Conservation (phyloP, 2,888 invertebrate species). For the Trichogramma evanescens region DNA sequence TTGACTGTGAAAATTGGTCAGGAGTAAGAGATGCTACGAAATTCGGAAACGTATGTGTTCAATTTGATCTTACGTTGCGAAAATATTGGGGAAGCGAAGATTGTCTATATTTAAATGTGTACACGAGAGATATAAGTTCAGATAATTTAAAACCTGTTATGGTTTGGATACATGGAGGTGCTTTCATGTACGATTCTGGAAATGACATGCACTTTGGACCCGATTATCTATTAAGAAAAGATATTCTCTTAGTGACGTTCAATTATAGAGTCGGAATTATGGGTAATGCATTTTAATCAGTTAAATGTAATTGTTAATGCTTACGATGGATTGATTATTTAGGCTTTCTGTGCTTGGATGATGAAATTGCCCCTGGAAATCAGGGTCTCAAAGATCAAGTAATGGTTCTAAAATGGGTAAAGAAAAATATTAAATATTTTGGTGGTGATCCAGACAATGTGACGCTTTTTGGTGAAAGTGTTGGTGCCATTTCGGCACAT, state of each 20-base stretch:
- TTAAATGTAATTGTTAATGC: background rate
- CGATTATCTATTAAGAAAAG: slow-evolving; percentile 31
- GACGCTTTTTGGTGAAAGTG: slow-evolving; percentile 23
- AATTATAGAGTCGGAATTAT: slow-evolving; percentile 35
- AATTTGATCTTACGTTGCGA: slow-evolving; percentile 9
- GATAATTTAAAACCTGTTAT: slow-evolving; percentile 27
- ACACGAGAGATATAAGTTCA: slow-evolving; percentile 9
- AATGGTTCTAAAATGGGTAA: slow-evolving; percentile 19
- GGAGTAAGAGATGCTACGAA: slow-evolving; percentile 14
- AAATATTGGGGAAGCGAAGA: slow-evolving; percentile 12
- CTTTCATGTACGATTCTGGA: slow-evolving; percentile 28
- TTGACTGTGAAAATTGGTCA: slow-evolving; percentile 13
- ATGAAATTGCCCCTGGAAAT: slow-evolving; percentile 19
- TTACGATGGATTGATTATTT: background rate
- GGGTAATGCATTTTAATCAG: slow-evolving; percentile 23
- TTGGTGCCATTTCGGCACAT: slow-evolving; percentile 22
- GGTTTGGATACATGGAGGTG: slow-evolving; percentile 38
- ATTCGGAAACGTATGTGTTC: slow-evolving; percentile 14
- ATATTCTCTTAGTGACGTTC: slow-evolving; percentile 33
- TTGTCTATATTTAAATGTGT: slow-evolving; percentile 20
- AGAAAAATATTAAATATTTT: slow-evolving; percentile 19
- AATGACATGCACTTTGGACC: slow-evolving; percentile 29
- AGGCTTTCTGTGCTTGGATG: slow-evolving; percentile 21
- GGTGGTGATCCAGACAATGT: slow-evolving; percentile 22
- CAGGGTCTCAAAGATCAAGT: slow-evolving; percentile 23